Evolutionary conservation across 2,113 vertebrate genomes (phyloP), one percentile per base, ranked within the genome.

Genomic region (Calidris pygmaea): DNA sequence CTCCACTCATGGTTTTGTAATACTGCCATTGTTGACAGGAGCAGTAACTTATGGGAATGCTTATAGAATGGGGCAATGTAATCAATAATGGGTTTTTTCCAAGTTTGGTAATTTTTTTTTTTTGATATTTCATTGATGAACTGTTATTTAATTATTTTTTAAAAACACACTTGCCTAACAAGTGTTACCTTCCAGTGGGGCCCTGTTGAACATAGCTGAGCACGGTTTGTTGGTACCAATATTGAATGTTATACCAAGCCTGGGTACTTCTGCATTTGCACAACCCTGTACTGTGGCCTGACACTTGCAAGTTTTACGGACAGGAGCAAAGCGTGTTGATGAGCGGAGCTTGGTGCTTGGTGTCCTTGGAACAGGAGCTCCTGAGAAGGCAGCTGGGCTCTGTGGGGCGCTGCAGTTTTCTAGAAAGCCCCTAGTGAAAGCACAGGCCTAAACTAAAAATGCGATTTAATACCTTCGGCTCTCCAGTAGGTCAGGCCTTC

Each of bases 311-410:
- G 18, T 35, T 50, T 27, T 24, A 21, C 0, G 4, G 39, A 4
- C 2, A 1, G 21, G 19, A 43, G 18, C 2, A 1, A 45, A 43
- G 52, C 35, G 24, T 50, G 35, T 8, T 50, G 59, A 10, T 62
- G n/a, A 48, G 23, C 1, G 0, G 39, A 45, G 20, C 45, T 52
- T 1, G 1, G 19, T 43, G 37, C 19, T 70, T 70, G 56, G 41
- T 0, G 1, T 29, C 34, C 35, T 58, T 68, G 0, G 3, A 15
- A 20, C 1, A 1, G 20, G 30, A 88, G 74, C 37, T 70, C 8
- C 45, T 59, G n/a, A n/a, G n/a, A 55, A n/a, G 30, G 13, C 34
- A 29, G 48, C 45, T 62, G 66, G 56, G 41, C 32, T 55, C 39
- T n/a, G 14, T 29, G n/a, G 58, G 16, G 10, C 43, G 13, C 30